A percentile compares a stretch with the other conserved stretches of the same genome.
Conservation (phyloP, 1,140 invertebrate genomes). For the Arctopsyche grandis region DNA sequence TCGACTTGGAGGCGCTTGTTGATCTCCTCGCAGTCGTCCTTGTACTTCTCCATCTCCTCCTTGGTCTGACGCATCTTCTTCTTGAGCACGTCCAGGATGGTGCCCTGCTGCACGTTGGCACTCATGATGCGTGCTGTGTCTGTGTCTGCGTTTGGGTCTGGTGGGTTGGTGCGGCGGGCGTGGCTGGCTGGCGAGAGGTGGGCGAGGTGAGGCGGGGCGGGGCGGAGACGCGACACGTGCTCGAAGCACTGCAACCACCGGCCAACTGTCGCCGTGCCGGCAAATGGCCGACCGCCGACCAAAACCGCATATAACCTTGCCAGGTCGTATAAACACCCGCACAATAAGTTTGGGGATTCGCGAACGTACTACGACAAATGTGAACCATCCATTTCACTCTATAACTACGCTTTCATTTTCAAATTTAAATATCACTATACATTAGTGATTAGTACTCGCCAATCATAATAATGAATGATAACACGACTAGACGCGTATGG, state of each 20-base stretch:
- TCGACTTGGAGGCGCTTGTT: constrained; percentile 90
- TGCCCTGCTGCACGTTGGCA: constrained; percentile 85
- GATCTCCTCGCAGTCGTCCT: constrained; percentile 94
- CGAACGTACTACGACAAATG: not conserved
- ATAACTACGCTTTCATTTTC: not conserved
- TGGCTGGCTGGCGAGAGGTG: not conserved
- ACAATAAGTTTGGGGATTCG: not conserved
- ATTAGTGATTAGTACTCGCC: too few relatives aligned
- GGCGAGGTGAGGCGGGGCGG: not conserved
- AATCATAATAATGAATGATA: too few relatives aligned
- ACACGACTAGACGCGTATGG: too few relatives aligned
- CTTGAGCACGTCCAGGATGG: constrained; percentile 94
- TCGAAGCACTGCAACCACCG: constrained; percentile 60
- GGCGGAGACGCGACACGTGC: constrained; percentile 54
- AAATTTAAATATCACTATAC: too few relatives aligned
- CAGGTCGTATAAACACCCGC: not conserved
- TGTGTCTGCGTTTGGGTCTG: constrained; percentile 43
- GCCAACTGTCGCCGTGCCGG: constrained; percentile 63
- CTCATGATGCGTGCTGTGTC: too few relatives aligned
- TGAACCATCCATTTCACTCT: too few relatives aligned
- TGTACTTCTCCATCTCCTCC: constrained; percentile 97
- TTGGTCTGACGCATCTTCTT: constrained; percentile 99
- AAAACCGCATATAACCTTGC: constrained; percentile 37
- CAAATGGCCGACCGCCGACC: constrained; percentile 66
- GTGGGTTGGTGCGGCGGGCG: not conserved